Percentiles rank a stretch among this genome's conserved stretches.
These are phyloP conservation scores for Drosophila repleta DNA, from an alignment of 1,140 invertebrate species.

Conservation along the genomic window DNA sequence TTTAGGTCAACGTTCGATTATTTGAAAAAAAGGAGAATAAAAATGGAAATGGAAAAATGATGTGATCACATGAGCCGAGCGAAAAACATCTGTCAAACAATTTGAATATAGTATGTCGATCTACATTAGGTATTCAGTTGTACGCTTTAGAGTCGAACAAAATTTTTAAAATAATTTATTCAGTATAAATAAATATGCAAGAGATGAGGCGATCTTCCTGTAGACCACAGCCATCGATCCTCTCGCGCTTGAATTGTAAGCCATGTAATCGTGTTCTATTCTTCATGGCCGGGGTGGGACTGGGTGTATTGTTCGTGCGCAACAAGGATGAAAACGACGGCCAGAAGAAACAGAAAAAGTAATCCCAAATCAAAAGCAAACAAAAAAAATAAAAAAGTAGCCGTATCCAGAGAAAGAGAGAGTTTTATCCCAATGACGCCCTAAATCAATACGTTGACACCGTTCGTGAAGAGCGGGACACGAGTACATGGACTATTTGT, in stretches of 20 bases:
- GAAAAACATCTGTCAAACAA: background rate
- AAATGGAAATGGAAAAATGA: too few species aligned
- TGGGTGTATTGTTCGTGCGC: constrained; percentile 36
- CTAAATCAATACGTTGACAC: background rate
- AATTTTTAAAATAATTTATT: constrained; percentile 3
- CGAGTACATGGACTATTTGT: too few species aligned
- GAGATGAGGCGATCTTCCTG: constrained; percentile 12
- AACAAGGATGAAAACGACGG: constrained; percentile 15
- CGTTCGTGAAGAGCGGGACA: too few species aligned
- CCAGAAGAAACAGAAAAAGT: constrained; percentile 7
- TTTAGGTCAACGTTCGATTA: too few species aligned
- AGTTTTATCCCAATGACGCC: too few species aligned
- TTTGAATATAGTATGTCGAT: background rate
- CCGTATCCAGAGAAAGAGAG: background rate
- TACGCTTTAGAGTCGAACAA: background rate
- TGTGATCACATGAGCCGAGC: background rate
- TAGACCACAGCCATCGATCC: constrained; percentile 46
- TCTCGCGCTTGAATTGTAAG: constrained; percentile 58
- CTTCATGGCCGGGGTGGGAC: constrained; percentile 53
- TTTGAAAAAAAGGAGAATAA: too few species aligned
- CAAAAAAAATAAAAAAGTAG: too few species aligned
- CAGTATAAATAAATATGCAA: constrained; percentile 1
- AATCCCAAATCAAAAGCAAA: background rate
- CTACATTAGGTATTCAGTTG: background rate
- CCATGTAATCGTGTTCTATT: constrained; percentile 61